Evolutionary conservation across 2,797 vertebrate genomes (phyloP).

Genomic region (Sebastes miniatus): DNA sequence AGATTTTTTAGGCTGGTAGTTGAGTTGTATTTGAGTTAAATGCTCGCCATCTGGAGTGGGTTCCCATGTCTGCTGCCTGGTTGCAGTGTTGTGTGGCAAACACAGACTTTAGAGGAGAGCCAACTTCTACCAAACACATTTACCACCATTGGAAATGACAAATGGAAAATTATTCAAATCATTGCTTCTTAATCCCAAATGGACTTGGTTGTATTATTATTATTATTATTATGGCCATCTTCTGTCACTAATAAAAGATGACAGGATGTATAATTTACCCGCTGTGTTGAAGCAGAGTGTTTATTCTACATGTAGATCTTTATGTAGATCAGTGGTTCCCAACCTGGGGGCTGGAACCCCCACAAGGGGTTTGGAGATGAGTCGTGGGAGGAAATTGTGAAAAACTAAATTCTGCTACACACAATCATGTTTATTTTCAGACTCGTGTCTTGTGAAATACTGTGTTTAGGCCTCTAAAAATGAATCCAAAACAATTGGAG

Average conservation of each 20-base stretch:
- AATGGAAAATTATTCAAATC: slow-evolving; percentile 7
- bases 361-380: background rate
- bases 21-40: slow-evolving; percentile 36
- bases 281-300: slow-evolving; percentile 14
- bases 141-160: slow-evolving; percentile 3
- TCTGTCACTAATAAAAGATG: slow-evolving; percentile 34
- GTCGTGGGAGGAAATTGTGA: background rate
- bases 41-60: slow-evolving; percentile 52
- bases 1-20: slow-evolving; percentile 9
- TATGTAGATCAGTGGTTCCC: slow-evolving; percentile 12
- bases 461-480: background rate
- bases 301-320: background rate
- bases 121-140: background rate
- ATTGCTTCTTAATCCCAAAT: slow-evolving; percentile 3
- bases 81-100: slow-evolving; percentile 36
- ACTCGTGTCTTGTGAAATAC: background rate
- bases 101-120: slow-evolving; percentile 7
- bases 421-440: background rate
- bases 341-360: background rate
- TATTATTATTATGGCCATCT: slow-evolving; percentile 12
- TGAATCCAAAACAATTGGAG: too few species aligned
- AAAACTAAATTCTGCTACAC: background rate
- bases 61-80: slow-evolving; percentile 50
- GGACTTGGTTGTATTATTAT: slow-evolving; percentile 6
- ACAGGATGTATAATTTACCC: slow-evolving; percentile 17